These are phyloP conservation scores for Melipona bicolor DNA, from an alignment of 2,888 invertebrate genomes.

Conservation along the genomic window DNA sequence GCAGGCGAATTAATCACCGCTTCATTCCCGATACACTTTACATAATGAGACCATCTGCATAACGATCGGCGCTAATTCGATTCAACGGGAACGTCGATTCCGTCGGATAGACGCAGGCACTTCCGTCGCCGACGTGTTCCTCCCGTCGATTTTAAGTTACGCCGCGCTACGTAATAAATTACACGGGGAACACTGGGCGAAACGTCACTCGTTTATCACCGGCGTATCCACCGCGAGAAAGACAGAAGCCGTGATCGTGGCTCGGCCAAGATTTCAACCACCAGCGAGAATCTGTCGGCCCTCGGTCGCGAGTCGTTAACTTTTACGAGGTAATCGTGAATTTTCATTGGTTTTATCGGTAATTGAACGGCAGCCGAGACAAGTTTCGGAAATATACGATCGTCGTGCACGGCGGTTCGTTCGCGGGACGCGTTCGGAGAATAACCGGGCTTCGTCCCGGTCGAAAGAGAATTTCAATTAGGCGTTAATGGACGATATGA, in stretches of 20 bases:
- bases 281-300: constrained; percentile 17
- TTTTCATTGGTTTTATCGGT: constrained; percentile 71
- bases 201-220: neutral
- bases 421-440: constrained; percentile 41
- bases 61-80: constrained; percentile 38
- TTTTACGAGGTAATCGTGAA: constrained; percentile 71
- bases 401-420: constrained; percentile 8
- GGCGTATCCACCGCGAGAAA: neutral
- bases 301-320: constrained; percentile 64
- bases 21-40: constrained; percentile 36
- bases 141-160: neutral
- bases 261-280: neutral
- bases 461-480: constrained; percentile 73
- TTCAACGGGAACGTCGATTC: constrained; percentile 26
- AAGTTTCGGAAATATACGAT: constrained; percentile 58
- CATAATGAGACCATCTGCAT: constrained; percentile 40
- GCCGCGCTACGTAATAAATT: neutral
- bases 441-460: constrained; percentile 38
- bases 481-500: constrained; percentile 72
- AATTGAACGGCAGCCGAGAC: constrained; percentile 62
- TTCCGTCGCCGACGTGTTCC: neutral
- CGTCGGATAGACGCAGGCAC: neutral
- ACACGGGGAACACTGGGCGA: neutral
- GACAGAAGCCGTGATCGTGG: neutral
- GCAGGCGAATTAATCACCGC: constrained; percentile 42